Evolutionary conservation across 2,113 vertebrate genomes (phyloP), one percentile per base, ranked within the genome.

Genomic region (Crotalus horridus): DNA sequence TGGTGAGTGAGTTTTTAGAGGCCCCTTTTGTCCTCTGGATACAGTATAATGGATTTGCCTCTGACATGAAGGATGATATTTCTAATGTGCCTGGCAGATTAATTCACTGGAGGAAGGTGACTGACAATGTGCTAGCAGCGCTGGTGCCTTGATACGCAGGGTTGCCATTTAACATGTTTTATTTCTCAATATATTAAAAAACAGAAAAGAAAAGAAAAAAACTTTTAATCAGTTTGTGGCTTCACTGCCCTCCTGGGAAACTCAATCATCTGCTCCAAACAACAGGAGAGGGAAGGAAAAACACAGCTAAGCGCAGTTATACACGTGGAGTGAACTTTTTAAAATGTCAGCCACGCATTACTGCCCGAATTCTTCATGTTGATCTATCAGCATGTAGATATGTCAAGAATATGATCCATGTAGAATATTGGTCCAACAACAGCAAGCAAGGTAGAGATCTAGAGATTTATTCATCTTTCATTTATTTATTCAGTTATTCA

Each of bases 81-180:
- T 96, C 91, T 95, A 96, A 96, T 95, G 26, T 94, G 96, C 94
- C 92, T n/a, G 81, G 91, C 24, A 97, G 95, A 96, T 95, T 96
- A 96, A 96, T 97, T 96, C 96, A 96, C 92, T 46, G 74, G 94
- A 90, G 93, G 53, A 96, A 96, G 87, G 23, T 95, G 92, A 97
- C 8, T 95, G 96, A 94, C 96, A 97, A 53, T 85, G 8, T 93
- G 91, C 23, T 94, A 87, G 89, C 86, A 95, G 86, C 0, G 0
- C 92, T 97, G 94, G 95, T 94, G 92, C 94, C 93, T 96, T 97
- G 20, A 33, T 96, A 26, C 93, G 95, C 24, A 0, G 59, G 33
- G 39, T 85, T 97, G 93, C 89, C 94, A 95, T 96, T 97, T 96
- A 95, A 91, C 92, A 91, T 90, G 33, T 95, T 95, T 81, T 74